A percentile compares a stretch with the other conserved stretches of the same genome.
Evolutionary conservation across 2,113 vertebrate species (phyloP).

Genomic region (Alectura lathami): DNA sequence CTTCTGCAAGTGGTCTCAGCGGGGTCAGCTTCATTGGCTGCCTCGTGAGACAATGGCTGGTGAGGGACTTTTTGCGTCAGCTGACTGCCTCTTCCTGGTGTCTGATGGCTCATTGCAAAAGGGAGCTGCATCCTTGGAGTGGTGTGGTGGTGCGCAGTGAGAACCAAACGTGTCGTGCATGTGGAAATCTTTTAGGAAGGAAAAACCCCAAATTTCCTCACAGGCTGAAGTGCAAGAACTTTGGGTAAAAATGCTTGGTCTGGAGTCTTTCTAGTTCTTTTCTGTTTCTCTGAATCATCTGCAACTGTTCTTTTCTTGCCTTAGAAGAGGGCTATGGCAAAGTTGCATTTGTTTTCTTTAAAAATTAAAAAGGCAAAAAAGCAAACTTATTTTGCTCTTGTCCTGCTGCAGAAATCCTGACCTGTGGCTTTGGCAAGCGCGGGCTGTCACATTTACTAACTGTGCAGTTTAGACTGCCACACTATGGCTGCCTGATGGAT

Average conservation of each 20-base stretch:
- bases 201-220: neutral
- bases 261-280: neutral
- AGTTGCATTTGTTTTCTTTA: neutral
- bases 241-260: neutral
- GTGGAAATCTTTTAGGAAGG: neutral
- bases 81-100: neutral
- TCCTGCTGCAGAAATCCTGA: neutral
- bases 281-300: neutral
- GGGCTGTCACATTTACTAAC: neutral
- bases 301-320: neutral
- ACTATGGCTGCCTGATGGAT: neutral
- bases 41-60: rapidly evolving
- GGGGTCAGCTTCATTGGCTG: neutral
- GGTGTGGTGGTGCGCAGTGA: neutral
- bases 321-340: neutral
- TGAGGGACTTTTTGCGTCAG: rapidly evolving
- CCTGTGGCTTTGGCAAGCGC: neutral
- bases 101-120: neutral
- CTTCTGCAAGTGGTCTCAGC: rapidly evolving
- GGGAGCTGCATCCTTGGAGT: neutral
- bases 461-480: neutral
- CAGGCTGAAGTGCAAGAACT: neutral
- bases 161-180: neutral
- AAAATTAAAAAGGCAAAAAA: neutral
- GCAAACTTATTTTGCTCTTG: rapidly evolving